Conservation (phyloP, 1,140 invertebrate genomes). For the Bombus sylvicola region DNA sequence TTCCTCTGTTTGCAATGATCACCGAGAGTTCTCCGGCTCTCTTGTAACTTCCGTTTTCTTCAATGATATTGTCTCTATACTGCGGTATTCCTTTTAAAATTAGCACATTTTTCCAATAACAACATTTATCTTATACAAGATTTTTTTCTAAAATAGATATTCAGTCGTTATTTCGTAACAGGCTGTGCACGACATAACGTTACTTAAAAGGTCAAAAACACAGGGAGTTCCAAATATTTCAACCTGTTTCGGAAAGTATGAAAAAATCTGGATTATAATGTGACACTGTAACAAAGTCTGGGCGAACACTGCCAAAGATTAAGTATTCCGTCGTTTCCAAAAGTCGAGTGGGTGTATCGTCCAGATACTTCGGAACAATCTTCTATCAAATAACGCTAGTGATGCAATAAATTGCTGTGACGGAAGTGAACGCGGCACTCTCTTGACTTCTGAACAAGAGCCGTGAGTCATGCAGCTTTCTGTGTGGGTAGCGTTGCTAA, state of each 20-base stretch:
- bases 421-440: slow-evolving; percentile 47
- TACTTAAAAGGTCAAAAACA: no score
- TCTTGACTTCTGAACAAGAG: slow-evolving; percentile 47
- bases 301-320: neutral
- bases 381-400: slow-evolving; percentile 46
- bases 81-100: neutral
- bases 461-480: slow-evolving; percentile 39
- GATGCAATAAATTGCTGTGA: slow-evolving; percentile 52
- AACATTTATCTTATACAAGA: no score
- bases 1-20: slow-evolving; percentile 44
- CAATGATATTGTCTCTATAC: neutral
- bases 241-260: no score
- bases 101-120: neutral
- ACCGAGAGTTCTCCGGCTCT: slow-evolving; percentile 20
- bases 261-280: neutral
- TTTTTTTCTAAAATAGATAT: no score
- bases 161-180: no score
- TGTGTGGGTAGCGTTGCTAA: slow-evolving; percentile 37
- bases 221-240: no score
- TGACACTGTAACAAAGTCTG: no score
- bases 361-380: slow-evolving; percentile 32
- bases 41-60: slow-evolving; percentile 54
- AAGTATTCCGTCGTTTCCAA: slow-evolving; percentile 6
- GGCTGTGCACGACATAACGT: no score
- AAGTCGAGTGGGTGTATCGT: slow-evolving; percentile 23